phyloP scores from a whole-genome alignment of 2,888 invertebrate species.

The Rhagonycha lutea region DNA sequence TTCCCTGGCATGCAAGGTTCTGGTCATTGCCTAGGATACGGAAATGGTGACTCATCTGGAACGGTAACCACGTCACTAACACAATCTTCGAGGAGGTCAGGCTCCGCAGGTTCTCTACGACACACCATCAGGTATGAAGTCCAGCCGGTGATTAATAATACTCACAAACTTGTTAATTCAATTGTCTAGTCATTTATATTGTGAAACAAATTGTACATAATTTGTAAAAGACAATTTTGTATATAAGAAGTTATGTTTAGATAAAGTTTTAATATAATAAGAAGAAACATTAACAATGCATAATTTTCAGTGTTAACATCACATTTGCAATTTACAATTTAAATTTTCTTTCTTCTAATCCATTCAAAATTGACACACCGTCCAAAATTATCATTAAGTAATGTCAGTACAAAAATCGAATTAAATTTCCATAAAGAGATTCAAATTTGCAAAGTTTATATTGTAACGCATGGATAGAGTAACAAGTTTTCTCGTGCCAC shows the following conservation, averaged over 20 bases:
- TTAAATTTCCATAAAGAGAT: neutral
- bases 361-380: neutral
- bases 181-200: slow-evolving; percentile 46
- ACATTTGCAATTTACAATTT: neutral
- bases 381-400: neutral
- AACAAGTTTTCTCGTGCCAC: neutral
- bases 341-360: neutral
- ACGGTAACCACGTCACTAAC: slow-evolving; percentile 51
- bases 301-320: neutral
- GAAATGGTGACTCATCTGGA: slow-evolving; percentile 42
- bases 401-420: neutral
- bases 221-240: neutral
- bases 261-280: neutral
- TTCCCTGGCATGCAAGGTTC: slow-evolving; percentile 46
- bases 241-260: neutral
- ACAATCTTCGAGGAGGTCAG: slow-evolving; percentile 49
- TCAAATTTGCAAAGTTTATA: neutral
- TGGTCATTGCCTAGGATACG: slow-evolving; percentile 47
- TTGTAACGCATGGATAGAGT: neutral
- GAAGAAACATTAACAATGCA: neutral
- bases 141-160: slow-evolving; percentile 47
- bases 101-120: slow-evolving; percentile 48
- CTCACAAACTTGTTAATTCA: slow-evolving; percentile 51
- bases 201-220: slow-evolving; percentile 13
- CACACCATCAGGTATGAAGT: slow-evolving; percentile 48